Evolutionary conservation across 2,888 invertebrate genomes (phyloP).

Genomic region (Barypeithes pellucidus): DNA sequence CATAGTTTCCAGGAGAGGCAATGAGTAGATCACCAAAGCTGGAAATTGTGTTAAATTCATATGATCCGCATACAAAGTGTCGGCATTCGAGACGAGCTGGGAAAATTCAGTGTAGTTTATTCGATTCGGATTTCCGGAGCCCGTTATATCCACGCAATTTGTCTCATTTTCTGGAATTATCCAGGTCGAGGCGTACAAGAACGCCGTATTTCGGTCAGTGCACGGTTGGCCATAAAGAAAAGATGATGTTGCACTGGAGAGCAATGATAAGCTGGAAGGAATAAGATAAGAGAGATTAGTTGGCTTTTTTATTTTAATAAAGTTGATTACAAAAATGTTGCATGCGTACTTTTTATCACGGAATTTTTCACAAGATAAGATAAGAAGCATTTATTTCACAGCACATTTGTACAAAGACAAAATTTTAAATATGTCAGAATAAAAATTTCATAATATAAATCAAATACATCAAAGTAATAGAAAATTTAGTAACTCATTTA

Average conservation of each 20-base stretch:
- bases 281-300: slow-evolving; percentile 12
- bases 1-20: slow-evolving; percentile 63
- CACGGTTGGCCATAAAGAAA: slow-evolving; percentile 65
- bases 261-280: slow-evolving; percentile 31
- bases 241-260: slow-evolving; percentile 45
- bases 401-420: too few relatives aligned
- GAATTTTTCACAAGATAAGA: too few relatives aligned
- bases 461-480: too few relatives aligned
- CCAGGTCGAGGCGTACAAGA: slow-evolving; percentile 58
- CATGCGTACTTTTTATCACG: too few relatives aligned
- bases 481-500: too few relatives aligned
- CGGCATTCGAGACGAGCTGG: slow-evolving; percentile 49
- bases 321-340: too few relatives aligned
- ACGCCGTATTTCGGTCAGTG: slow-evolving; percentile 64
- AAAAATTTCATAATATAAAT: too few relatives aligned
- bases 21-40: slow-evolving; percentile 45
- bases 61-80: slow-evolving; percentile 65
- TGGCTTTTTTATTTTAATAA: background rate
- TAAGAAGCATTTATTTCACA: too few relatives aligned
- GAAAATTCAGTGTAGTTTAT: slow-evolving; percentile 49
- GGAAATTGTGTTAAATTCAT: slow-evolving; percentile 61
- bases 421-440: too few relatives aligned
- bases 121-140: slow-evolving; percentile 55
- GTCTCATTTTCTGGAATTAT: slow-evolving; percentile 54
- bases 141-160: slow-evolving; percentile 64